A percentile compares a stretch with the other conserved stretches of the same genome.
Conservation (phyloP, 2,888 invertebrate genomes). For the Pterostichus niger region DNA sequence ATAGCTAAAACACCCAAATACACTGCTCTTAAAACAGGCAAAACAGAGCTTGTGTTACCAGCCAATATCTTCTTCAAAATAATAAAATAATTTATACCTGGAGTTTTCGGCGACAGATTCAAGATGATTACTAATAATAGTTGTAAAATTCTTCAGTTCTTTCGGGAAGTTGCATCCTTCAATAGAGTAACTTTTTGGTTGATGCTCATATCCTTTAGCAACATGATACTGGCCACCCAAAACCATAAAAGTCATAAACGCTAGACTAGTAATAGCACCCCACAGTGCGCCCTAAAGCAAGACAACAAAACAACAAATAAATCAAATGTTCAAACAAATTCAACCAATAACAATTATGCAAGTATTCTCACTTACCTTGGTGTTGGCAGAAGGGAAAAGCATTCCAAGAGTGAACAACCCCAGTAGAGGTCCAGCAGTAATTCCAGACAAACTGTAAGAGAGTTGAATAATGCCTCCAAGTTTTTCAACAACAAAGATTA, state of each 20-base stretch:
- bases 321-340: background rate
- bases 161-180: conserved; percentile 60
- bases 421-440: conserved; percentile 83
- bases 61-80: too few species aligned
- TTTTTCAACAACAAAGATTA: conserved; percentile 83
- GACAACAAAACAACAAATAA: background rate
- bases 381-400: conserved; percentile 82
- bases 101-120: conserved; percentile 21
- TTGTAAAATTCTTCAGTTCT: conserved; percentile 28
- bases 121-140: conserved; percentile 11
- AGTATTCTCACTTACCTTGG: conserved; percentile 76
- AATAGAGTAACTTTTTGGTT: conserved; percentile 46
- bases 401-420: conserved; percentile 85
- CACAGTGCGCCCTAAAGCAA: conserved; percentile 50
- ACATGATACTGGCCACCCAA: conserved; percentile 64
- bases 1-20: too few species aligned
- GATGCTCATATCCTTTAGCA: conserved; percentile 58
- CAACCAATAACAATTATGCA: background rate
- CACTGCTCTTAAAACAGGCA: too few species aligned
- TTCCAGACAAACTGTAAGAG: conserved; percentile 81
- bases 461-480: conserved; percentile 85
- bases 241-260: conserved; percentile 57
- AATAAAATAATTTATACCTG: conserved; percentile 23
- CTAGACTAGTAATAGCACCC: conserved; percentile 57
- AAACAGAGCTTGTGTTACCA: too few species aligned